Evolutionary conservation across 2,888 invertebrate species (phyloP).

Genomic region (Oligia fasciuncula): DNA sequence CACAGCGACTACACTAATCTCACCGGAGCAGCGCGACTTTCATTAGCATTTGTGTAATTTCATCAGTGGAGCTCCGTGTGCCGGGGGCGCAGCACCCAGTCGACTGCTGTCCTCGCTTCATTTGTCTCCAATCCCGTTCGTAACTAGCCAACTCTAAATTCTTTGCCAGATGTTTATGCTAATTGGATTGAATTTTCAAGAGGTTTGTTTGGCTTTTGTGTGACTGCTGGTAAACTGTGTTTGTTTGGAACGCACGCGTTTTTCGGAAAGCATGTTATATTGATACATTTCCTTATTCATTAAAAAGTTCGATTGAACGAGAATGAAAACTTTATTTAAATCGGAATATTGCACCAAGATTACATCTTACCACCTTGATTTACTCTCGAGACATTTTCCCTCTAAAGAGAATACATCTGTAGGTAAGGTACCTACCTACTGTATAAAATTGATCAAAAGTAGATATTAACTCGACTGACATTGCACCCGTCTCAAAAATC

Average conservation of each 20-base stretch:
- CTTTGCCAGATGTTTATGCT: conserved; percentile 66
- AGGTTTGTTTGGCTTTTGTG: conserved; percentile 37
- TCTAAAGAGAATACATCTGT: background rate
- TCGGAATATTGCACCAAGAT: background rate
- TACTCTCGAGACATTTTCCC: background rate
- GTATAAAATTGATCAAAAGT: background rate
- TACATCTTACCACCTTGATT: background rate
- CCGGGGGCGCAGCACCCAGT: conserved; percentile 63
- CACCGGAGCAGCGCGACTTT: conserved; percentile 80
- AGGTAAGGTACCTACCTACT: background rate
- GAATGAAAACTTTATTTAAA: background rate
- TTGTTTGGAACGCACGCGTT: background rate
- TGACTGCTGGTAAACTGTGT: conserved; percentile 28
- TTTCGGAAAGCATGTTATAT: background rate
- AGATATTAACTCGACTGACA: background rate
- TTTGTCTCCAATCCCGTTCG: conserved; percentile 76
- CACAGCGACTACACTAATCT: conserved; percentile 82
- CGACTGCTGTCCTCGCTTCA: conserved; percentile 72
- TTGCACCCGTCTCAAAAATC: conserved; percentile 32
- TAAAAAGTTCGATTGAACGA: background rate
- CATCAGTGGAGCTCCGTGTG: conserved; percentile 77
- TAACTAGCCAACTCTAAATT: conserved; percentile 74
- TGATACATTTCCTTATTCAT: background rate
- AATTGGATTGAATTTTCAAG: conserved; percentile 60
- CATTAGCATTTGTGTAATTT: conserved; percentile 88